Conservation (phyloP, 2,113 vertebrate species). For the Rattus rattus region DNA sequence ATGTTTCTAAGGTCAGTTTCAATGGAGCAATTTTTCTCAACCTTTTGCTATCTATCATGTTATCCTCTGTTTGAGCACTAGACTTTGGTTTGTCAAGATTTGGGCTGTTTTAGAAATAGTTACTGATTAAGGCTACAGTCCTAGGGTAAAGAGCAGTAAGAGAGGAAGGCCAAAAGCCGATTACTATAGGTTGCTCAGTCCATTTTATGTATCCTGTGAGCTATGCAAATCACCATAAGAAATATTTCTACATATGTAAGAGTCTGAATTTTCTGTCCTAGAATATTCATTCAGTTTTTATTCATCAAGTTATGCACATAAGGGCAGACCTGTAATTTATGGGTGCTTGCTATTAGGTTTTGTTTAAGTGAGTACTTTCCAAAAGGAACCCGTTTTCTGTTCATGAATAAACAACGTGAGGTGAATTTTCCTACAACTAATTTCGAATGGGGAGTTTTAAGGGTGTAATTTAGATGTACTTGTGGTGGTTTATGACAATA, state of each 20-base stretch:
- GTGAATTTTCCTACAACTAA: constrained; percentile 82
- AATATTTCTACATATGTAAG: constrained; percentile 51
- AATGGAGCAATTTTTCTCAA: neutral
- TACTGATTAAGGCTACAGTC: constrained; percentile 38
- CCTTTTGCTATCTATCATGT: neutral
- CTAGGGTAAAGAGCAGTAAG: neutral
- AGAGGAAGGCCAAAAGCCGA: constrained; percentile 47
- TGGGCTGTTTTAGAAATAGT: constrained; percentile 40
- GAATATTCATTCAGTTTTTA: constrained; percentile 54
- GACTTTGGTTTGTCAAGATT: constrained; percentile 24
- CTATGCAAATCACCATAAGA: constrained; percentile 18
- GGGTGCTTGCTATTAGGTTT: constrained; percentile 81
- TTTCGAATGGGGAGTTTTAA: constrained; percentile 83
- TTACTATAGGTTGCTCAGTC: constrained; percentile 1
- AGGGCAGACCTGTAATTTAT: constrained; percentile 84
- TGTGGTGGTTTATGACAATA: constrained; percentile 82
- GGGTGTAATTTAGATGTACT: constrained; percentile 85
- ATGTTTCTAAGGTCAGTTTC: neutral
- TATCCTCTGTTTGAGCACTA: neutral
- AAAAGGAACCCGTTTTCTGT: constrained; percentile 80
- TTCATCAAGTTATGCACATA: constrained; percentile 77
- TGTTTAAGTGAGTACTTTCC: constrained; percentile 84
- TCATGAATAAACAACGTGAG: constrained; percentile 83
- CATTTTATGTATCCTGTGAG: constrained; percentile 16
- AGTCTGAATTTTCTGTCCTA: constrained; percentile 53